Evolutionary conservation across 2,888 invertebrate species (phyloP), one percentile per base, ranked within the genome.

Genomic region (Microplitis manilae): DNA sequence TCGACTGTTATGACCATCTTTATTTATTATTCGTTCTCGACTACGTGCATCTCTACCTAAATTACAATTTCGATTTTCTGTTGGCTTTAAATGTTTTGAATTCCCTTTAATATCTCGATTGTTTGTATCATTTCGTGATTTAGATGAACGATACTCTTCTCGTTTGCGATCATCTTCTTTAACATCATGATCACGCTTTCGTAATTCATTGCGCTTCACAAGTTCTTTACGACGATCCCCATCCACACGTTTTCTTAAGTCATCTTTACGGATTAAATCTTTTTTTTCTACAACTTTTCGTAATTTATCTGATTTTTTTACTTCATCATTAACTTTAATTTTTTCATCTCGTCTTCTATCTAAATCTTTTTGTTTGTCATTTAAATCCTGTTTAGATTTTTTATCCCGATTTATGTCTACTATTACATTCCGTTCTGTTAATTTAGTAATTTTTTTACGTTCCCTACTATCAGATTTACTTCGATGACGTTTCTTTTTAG

Each of bases 221-320:
- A 88, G 77, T 85, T 91, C 84, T 85, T 86, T 88, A 65, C 86
- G 87, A 75, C 86, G 86, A 40, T 88, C 87, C 80, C 92, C 89
- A 83, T 91, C 88, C 6, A 79, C 15, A 68, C 86, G 86, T 76
- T 83, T 87, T 68, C 83, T 83, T 41, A 75, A 77, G 83, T 87
- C 90, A 85, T 85, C 92, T 84, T 87, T 91, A 88, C 88, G 92
- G 84, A 86, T 86, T 76, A 90, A 86, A 72, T 87, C 91, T 30
- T 41, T 73, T n/a, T 70, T 70, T 8, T 77, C 74, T 17, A 70
- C 75, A 20, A 90, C 89, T 72, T 82, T 80, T 30, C 83, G 75
- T 88, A 91, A 79, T 88, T 91, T 86, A 84, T 91, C 90, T 84
- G 91, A 90, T 88, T 92, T 90, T 87, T 79, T 79, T 76, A 85